Base-by-base conservation (phyloP, 2,797 vertebrate species). In the Falco peregrinus region DNA sequence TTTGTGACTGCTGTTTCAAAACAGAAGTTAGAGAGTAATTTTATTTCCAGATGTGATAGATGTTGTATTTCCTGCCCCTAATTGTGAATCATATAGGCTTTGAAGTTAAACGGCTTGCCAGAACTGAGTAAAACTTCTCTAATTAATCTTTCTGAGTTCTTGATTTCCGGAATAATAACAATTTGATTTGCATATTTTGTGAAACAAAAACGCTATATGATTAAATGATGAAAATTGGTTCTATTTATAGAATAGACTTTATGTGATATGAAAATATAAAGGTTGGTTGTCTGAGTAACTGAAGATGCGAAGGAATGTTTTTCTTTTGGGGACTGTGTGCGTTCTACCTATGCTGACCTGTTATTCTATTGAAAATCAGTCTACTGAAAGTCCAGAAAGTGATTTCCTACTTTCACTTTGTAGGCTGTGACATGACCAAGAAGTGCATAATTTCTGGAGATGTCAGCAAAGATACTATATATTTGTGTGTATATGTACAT, bases 161-260 rank as follows among this genome's bases (percentile, higher is more conserved):
- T 95, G 29, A 77, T 95, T 96, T 96, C 74, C 96, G 68, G 80
- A 61, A 88, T 95, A 97, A 90, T 91, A 83, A 78, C 69, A 95
- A 83, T 92, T 89, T 93, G 4, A 89, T 97, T 97, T 95, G 78
- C 74, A 78, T 96, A 90, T 93, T 96, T 90, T 87, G 76, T 88
- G 61, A 56, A 95, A 73, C 82, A 92, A 90, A 94, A 90, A 76
- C 37, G 26, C 35, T 89, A 35, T 85, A 41, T 96, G 84, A 95
- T 96, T 96, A 95, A 96, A 89, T 94, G 63, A 93, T 81, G 39
- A 89, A 93, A 87, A 90, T 54, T 84, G 15, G 6, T 92, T 68
- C 51, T 33, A 53, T 93, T 95, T 96, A 73, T 88, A 96, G 81
- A 75, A 50, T 20, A 80, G 57, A 51, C 13, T 84, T 76, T 60